A percentile compares a stretch with the other conserved stretches of the same genome.
phyloP scores from a whole-genome alignment of 2,113 vertebrate genomes.

The Catharus minimus region DNA sequence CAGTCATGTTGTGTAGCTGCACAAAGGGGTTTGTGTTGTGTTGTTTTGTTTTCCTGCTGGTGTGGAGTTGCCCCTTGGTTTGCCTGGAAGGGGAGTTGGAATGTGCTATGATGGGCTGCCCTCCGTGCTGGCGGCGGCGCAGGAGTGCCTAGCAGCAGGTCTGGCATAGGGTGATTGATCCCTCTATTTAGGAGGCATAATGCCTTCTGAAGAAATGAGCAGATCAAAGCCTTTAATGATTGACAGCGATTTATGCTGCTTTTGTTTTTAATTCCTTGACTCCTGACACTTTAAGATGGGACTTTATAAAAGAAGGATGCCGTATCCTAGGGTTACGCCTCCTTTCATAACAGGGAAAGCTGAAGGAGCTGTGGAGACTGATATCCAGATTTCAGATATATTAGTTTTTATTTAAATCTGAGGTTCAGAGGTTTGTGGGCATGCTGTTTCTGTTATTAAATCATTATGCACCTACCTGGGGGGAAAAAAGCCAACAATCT shows the following conservation, averaged over 20 bases:
- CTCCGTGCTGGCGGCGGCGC: neutral
- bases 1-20: neutral
- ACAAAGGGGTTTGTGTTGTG: neutral
- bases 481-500: conserved; percentile 19
- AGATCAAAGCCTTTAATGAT: conserved; percentile 64
- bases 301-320: conserved; percentile 48
- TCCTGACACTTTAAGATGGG: conserved; percentile 51
- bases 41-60: conserved; percentile 32
- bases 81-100: conserved; percentile 40
- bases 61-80: neutral
- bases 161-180: conserved; percentile 46
- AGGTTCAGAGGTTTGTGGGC: conserved; percentile 53
- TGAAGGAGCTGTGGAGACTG: conserved; percentile 29
- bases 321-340: conserved; percentile 53
- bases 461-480: conserved; percentile 57
- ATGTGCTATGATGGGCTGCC: neutral
- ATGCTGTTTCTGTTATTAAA: conserved; percentile 74
- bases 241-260: conserved; percentile 57
- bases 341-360: conserved; percentile 27
- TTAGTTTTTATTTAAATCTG: conserved; percentile 68
- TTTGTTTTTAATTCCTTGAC: conserved; percentile 73
- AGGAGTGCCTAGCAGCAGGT: conserved; percentile 11
- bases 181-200: conserved; percentile 55
- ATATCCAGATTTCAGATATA: conserved; percentile 56
- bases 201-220: conserved; percentile 52